phyloP scores from a whole-genome alignment of 2,113 vertebrate species.

The Clarias gariepinus region DNA sequence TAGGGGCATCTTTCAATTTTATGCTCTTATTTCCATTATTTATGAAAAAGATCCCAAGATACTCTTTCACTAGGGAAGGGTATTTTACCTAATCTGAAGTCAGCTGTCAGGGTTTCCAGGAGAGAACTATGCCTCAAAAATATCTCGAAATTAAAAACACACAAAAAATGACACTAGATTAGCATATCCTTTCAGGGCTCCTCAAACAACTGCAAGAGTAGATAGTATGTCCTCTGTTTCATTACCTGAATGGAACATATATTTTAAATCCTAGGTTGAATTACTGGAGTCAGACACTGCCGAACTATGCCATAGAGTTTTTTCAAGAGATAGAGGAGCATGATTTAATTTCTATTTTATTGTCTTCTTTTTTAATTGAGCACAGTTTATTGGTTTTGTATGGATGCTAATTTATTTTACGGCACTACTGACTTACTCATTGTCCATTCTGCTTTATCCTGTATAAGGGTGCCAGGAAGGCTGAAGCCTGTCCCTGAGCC shows the following conservation, averaged over 20 bases:
- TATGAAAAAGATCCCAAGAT: not conserved
- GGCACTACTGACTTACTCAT: not conserved
- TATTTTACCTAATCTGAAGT: not conserved
- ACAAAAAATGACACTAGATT: not conserved
- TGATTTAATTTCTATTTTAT: not conserved
- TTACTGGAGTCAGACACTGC: not conserved
- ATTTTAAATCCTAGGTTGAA: not conserved
- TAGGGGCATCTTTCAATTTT: not conserved
- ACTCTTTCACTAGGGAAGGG: not conserved
- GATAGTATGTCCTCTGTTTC: not conserved
- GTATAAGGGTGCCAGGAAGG: no score
- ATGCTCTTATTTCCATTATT: not conserved
- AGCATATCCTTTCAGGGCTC: not conserved
- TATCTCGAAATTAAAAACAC: not conserved
- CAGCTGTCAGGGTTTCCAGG: not conserved
- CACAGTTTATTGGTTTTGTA: not conserved
- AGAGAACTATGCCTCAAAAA: not conserved
- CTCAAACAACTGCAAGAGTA: not conserved
- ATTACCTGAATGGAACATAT: not conserved
- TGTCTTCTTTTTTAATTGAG: not conserved
- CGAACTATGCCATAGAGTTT: not conserved
- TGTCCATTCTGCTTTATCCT: no score
- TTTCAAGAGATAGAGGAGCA: not conserved
- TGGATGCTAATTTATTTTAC: not conserved
- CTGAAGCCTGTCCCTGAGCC: no score